Conservation (phyloP, 2,797 vertebrate species). For the Moxostoma hubbsi region DNA sequence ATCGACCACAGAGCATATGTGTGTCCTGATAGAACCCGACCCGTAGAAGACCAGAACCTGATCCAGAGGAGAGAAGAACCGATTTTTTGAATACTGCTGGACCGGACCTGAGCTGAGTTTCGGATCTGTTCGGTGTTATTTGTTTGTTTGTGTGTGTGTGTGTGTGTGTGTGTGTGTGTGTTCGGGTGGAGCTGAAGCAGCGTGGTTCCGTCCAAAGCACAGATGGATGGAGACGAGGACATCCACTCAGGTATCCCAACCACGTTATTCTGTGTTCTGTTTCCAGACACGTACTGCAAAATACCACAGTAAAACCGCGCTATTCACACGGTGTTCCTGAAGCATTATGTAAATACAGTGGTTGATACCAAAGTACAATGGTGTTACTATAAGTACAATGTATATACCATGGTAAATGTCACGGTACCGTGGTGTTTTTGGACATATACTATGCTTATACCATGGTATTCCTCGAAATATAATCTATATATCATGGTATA, state of each 20-base stretch:
- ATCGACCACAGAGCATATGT: neutral
- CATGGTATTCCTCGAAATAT: no score
- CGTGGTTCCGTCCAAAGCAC: conserved; percentile 19
- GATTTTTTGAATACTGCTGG: neutral
- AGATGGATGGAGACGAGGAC: conserved; percentile 80
- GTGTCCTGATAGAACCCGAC: neutral
- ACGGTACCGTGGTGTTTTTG: no score
- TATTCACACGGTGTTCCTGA: neutral
- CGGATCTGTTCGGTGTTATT: neutral
- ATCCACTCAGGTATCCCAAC: conserved; percentile 74
- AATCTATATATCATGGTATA: no score
- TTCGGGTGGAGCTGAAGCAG: neutral
- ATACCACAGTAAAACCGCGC: neutral
- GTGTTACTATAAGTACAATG: no score
- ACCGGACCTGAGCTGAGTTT: neutral
- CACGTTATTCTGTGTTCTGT: no score
- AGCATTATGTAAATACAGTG: no score
- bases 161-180: conserved; percentile 10
- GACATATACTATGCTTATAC: no score
- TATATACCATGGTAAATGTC: no score
- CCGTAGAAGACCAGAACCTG: neutral
- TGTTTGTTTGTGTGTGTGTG: neutral
- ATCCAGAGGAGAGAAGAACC: neutral
- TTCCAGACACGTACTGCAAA: no score
- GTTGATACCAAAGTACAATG: no score